These are phyloP conservation scores for Homarus americanus DNA, from an alignment of 1,140 invertebrate species.

Conservation along the genomic window DNA sequence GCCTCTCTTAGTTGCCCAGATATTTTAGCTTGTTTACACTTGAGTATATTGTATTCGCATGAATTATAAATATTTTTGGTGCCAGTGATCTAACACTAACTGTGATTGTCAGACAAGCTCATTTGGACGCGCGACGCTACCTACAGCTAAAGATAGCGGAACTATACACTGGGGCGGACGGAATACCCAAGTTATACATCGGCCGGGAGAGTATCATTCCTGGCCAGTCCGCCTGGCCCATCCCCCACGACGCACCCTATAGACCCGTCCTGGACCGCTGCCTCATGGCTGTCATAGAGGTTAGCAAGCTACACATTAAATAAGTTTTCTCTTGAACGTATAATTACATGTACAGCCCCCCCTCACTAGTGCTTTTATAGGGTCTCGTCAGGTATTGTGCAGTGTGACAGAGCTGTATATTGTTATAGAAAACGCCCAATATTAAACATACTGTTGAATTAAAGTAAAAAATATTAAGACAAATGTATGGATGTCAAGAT, in stretches of 20 bases:
- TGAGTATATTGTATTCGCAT: not conserved
- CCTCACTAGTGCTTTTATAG: too few species aligned
- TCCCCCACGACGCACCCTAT: conserved; percentile 55
- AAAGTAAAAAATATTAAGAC: too few species aligned
- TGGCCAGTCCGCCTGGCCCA: conserved; percentile 44
- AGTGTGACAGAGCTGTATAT: too few species aligned
- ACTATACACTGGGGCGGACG: conserved; percentile 31
- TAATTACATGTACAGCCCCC: too few species aligned
- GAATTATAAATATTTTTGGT: not conserved
- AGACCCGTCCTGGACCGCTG: conserved; percentile 25
- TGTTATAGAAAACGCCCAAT: too few species aligned
- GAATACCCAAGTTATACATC: conserved; percentile 22
- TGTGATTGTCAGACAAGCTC: not conserved
- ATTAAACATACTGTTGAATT: too few species aligned
- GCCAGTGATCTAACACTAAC: not conserved
- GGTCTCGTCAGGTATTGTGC: too few species aligned
- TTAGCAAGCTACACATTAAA: too few species aligned
- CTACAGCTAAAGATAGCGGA: conserved; percentile 40
- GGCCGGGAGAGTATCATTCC: conserved; percentile 34
- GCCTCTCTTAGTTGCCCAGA: not conserved
- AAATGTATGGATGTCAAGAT: too few species aligned
- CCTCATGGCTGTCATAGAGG: conserved; percentile 57
- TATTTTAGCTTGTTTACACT: not conserved
- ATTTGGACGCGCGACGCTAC: conserved; percentile 38
- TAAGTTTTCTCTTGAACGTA: too few species aligned